Conservation (phyloP, 2,888 invertebrate genomes). For the Metopia argyrocephala region DNA sequence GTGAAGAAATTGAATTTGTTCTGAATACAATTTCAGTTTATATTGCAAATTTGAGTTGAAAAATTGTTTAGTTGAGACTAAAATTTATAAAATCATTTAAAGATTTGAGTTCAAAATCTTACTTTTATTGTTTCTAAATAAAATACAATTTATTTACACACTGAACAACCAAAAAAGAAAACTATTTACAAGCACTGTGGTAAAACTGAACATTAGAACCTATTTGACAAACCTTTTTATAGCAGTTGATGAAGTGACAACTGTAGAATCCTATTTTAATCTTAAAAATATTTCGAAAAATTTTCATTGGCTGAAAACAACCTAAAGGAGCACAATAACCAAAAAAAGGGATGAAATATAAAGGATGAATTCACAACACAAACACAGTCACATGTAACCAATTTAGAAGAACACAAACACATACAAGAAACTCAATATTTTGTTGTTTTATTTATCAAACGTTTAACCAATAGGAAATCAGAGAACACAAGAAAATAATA, state of each 20-base stretch:
- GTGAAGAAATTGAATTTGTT: too few relatives aligned
- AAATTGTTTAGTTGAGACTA: too few relatives aligned
- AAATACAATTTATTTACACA: neutral
- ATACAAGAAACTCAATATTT: neutral
- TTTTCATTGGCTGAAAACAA: conserved; percentile 41
- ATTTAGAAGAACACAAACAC: conserved; percentile 1
- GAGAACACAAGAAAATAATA: neutral
- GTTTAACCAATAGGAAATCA: neutral
- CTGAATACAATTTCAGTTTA: too few relatives aligned
- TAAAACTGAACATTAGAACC: conserved; percentile 48
- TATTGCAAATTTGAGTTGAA: too few relatives aligned
- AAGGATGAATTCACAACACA: conserved; percentile 3
- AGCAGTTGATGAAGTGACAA: conserved; percentile 22
- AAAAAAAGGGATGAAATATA: conserved; percentile 36
- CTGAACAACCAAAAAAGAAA: neutral
- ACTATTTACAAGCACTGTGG: neutral
- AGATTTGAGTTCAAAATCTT: neutral
- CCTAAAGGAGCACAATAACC: neutral
- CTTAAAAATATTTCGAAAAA: conserved; percentile 22
- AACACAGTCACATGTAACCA: conserved; percentile 16
- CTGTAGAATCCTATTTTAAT: conserved; percentile 3
- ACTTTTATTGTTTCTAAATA: neutral
- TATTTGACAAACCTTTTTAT: conserved; percentile 52
- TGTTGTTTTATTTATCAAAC: neutral
- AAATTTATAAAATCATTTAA: too few relatives aligned